phyloP scores from a whole-genome alignment of 35 echinoderm and acorn worm species.

The Amphiura filiformis region DNA sequence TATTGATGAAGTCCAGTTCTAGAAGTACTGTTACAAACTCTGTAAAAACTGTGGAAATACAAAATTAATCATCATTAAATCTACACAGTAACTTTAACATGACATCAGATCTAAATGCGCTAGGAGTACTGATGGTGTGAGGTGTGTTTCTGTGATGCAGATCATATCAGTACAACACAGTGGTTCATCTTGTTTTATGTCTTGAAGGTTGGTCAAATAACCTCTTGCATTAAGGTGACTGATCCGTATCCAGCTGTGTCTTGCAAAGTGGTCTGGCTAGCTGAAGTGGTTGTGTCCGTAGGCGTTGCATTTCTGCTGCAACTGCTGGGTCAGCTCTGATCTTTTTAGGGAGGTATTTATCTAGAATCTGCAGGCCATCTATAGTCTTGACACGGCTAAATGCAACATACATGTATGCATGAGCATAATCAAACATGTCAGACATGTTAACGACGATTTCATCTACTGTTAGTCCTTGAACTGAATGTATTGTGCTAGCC shows the following conservation, averaged over 20 bases:
- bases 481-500: conserved; percentile 34
- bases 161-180: background rate
- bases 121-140: too few relatives aligned
- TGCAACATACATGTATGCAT: conserved; percentile 31
- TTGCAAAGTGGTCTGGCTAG: background rate
- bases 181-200: conserved; percentile 2
- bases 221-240: background rate
- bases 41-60: too few relatives aligned
- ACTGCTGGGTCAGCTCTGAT: background rate
- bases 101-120: too few relatives aligned
- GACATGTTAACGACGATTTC: conserved; percentile 20
- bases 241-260: background rate
- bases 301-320: background rate
- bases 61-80: too few relatives aligned
- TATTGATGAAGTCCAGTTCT: too few relatives aligned
- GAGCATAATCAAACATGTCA: conserved; percentile 20
- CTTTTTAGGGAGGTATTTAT: background rate
- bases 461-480: conserved; percentile 51
- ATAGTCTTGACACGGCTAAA: conserved; percentile 34
- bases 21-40: too few relatives aligned
- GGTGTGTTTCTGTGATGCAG: conserved; percentile 34
- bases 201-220: background rate
- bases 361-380: conserved; percentile 24
- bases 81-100: too few relatives aligned
- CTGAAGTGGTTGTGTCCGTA: background rate